These are phyloP conservation scores for Myrmophylax atrothorax DNA, from an alignment of 2,113 vertebrate species.

Conservation along the genomic window DNA sequence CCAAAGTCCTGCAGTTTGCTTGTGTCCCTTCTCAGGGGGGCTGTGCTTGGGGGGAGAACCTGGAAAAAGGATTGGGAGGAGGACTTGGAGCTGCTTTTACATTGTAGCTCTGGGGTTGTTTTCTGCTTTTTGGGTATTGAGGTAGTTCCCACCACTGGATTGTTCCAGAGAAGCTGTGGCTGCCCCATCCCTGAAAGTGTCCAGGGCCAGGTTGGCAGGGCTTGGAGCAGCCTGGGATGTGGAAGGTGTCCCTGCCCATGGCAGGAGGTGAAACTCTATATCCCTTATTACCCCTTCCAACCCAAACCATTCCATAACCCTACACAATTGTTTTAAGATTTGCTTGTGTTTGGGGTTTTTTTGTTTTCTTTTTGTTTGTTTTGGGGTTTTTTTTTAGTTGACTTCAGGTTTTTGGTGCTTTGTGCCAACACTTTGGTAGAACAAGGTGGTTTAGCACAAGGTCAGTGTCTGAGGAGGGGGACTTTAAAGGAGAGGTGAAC, in stretches of 20 bases:
- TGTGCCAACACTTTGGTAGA: background rate
- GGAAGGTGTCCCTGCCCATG: background rate
- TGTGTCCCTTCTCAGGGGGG: fast-evolving
- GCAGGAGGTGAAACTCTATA: background rate
- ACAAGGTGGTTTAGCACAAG: background rate
- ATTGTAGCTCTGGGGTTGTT: fast-evolving
- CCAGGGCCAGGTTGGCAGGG: background rate
- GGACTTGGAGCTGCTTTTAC: fast-evolving
- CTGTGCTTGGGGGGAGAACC: fast-evolving
- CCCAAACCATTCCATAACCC: background rate
- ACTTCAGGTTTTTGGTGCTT: background rate
- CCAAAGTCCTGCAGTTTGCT: fast-evolving
- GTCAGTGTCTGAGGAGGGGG: background rate
- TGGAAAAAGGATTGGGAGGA: background rate
- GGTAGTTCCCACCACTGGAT: background rate
- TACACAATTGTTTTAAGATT: fast-evolving
- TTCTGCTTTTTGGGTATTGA: fast-evolving
- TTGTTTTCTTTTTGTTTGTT: no score
- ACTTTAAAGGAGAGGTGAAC: background rate
- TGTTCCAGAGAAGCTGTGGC: background rate
- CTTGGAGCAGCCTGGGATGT: background rate
- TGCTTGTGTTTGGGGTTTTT: fast-evolving
- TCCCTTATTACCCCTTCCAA: background rate
- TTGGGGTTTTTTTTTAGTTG: background rate
- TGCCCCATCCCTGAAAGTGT: background rate